These are phyloP conservation scores for Myrmophylax atrothorax DNA, from an alignment of 2,113 vertebrate species.

Conservation along the genomic window DNA sequence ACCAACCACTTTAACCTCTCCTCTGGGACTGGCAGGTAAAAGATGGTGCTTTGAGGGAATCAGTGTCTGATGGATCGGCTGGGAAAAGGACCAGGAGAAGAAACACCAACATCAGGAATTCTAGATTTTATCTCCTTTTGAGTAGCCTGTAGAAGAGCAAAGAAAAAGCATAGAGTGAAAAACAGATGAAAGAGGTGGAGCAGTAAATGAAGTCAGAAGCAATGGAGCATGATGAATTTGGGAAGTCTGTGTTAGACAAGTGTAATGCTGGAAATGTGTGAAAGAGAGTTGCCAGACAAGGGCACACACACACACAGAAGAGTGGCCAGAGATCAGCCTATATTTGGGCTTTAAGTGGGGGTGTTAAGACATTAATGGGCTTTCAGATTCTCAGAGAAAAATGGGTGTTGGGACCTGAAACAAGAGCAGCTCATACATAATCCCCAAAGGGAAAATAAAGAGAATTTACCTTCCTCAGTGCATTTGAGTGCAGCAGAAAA, in stretches of 20 bases:
- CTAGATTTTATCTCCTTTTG: neutral
- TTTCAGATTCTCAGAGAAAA: neutral
- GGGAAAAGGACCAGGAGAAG: neutral
- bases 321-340: neutral
- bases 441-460: neutral
- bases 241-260: neutral
- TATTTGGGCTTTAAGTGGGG: neutral
- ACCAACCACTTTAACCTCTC: neutral
- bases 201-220: neutral
- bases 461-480: neutral
- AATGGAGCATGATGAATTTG: neutral
- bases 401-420: neutral
- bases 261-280: neutral
- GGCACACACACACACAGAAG: neutral
- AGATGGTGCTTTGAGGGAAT: neutral
- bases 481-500: neutral
- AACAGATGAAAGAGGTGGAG: neutral
- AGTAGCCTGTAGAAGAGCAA: neutral
- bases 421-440: accelerated
- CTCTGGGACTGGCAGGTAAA: neutral
- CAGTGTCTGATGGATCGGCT: neutral
- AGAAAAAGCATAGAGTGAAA: neutral
- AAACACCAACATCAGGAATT: neutral
- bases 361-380: neutral
- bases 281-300: neutral